Conservation (phyloP, 2,113 vertebrate species). For the Macquaria australasica region DNA sequence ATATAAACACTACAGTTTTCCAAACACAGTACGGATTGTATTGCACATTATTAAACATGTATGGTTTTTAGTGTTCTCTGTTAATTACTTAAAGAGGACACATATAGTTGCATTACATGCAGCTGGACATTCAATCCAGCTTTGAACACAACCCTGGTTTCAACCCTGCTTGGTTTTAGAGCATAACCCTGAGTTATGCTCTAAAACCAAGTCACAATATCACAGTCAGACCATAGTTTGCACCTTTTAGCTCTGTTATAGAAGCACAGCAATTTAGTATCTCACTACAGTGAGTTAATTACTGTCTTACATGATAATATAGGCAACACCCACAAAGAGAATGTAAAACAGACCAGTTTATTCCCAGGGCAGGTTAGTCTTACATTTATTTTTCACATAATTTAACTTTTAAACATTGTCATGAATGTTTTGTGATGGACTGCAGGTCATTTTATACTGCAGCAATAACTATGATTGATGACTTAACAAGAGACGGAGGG, state of each 20-base stretch:
- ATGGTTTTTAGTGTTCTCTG: neutral
- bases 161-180: too few species aligned
- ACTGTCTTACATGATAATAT: neutral
- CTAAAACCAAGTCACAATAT: neutral
- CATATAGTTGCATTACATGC: neutral
- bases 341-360: neutral
- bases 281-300: neutral
- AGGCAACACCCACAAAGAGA: neutral
- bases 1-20: neutral
- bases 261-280: neutral
- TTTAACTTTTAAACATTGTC: conserved; percentile 4
- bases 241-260: neutral
- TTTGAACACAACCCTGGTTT: neutral
- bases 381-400: neutral
- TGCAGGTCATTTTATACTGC: neutral
- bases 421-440: neutral
- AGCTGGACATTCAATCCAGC: neutral
- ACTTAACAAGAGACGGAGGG: conserved; percentile 33
- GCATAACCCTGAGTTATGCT: neutral
- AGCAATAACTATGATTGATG: conserved; percentile 48
- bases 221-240: neutral
- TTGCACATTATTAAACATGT: neutral
- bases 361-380: neutral
- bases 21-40: neutral
- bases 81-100: neutral